These are phyloP conservation scores for Salarias fasciatus DNA, from an alignment of 2,797 vertebrate genomes.

Conservation along the genomic window DNA sequence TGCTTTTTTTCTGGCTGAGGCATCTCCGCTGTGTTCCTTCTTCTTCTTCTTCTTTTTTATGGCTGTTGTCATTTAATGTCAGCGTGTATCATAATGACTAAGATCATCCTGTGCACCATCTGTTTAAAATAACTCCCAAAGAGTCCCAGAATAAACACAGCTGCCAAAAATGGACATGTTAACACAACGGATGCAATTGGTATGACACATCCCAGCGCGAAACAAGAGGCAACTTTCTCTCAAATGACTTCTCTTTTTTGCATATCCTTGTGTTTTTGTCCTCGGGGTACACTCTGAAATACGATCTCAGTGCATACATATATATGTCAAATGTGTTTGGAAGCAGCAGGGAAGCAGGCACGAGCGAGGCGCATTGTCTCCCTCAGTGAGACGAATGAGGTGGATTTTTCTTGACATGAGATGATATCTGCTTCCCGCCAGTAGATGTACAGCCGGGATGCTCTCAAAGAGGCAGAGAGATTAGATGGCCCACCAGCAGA, in stretches of 20 bases:
- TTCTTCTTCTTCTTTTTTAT: not conserved
- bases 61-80: conserved; percentile 27
- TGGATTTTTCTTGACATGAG: conserved; percentile 61
- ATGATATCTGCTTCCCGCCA: conserved; percentile 59
- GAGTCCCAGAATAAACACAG: conserved; percentile 30
- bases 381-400: conserved; percentile 60
- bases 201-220: conserved; percentile 3
- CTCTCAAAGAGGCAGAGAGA: conserved; percentile 49
- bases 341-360: conserved; percentile 32
- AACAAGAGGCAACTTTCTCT: not conserved
- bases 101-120: conserved; percentile 39
- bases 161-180: conserved; percentile 20
- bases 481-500: conserved; percentile 52
- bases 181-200: conserved; percentile 11
- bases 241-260: conserved; percentile 8
- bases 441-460: conserved; percentile 53
- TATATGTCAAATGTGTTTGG: conserved; percentile 23
- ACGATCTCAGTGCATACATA: not conserved
- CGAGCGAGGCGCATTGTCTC: conserved; percentile 49
- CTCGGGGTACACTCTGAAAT: conserved; percentile 10
- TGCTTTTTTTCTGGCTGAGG: not conserved
- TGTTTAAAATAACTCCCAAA: conserved; percentile 51
- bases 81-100: conserved; percentile 32
- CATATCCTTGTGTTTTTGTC: conserved; percentile 20
- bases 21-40: not conserved